phyloP scores from a whole-genome alignment of 2,113 vertebrate species.

The Epinephelus moara region DNA sequence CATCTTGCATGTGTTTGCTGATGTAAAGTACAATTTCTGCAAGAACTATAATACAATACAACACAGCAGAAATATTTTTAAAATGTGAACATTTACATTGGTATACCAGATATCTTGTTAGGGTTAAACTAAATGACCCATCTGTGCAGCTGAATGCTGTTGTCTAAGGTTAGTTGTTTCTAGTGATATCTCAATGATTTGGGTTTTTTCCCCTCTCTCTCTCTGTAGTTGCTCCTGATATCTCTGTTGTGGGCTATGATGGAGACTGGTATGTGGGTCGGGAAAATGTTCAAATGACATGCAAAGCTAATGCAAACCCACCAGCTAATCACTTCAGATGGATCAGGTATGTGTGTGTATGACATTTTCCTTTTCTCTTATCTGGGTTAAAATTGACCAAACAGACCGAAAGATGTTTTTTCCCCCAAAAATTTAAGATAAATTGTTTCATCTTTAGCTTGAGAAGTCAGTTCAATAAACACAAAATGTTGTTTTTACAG shows the following conservation, averaged over 20 bases:
- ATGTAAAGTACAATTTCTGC: neutral
- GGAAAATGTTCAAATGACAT: constrained; percentile 92
- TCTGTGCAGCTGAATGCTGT: neutral
- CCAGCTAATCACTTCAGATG: constrained; percentile 88
- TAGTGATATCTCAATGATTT: neutral
- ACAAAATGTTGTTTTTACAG: neutral
- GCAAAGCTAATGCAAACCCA: constrained; percentile 97
- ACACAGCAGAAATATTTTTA: neutral
- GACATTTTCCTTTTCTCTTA: neutral
- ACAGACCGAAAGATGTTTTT: too few species aligned
- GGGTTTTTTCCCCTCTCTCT: neutral
- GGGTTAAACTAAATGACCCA: neutral
- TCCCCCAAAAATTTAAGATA: neutral
- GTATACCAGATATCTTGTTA: neutral
- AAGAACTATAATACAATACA: neutral
- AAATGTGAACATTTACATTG: neutral
- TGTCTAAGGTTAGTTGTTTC: neutral
- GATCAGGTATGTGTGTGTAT: constrained; percentile 79
- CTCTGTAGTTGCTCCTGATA: constrained; percentile 92
- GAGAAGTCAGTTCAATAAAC: neutral
- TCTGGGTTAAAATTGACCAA: neutral
- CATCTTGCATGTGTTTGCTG: constrained; percentile 13
- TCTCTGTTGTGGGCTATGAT: constrained; percentile 94
- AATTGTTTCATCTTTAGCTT: too few species aligned
- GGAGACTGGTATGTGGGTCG: constrained; percentile 96